A percentile compares a stretch with the other conserved stretches of the same genome.
Evolutionary conservation across 1,140 invertebrate genomes (phyloP).

Genomic region (Euura saliciscinereae): DNA sequence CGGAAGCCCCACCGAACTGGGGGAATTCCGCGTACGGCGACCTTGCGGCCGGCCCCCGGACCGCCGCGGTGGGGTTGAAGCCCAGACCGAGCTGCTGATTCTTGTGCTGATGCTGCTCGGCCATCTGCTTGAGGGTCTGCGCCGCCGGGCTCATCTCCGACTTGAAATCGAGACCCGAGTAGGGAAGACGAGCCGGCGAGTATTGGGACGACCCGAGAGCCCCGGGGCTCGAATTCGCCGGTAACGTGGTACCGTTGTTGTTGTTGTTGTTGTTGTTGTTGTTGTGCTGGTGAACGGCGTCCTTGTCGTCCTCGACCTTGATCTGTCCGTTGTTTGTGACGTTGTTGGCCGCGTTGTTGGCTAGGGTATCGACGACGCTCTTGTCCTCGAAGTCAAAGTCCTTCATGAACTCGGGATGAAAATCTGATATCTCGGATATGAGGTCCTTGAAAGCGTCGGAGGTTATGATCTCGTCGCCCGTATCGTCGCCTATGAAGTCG

Average conservation of each 20-base stretch:
- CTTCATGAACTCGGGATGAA: constrained; percentile 82
- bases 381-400: constrained; percentile 80
- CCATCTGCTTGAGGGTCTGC: constrained; percentile 94
- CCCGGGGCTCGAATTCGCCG: constrained; percentile 46
- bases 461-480: constrained; percentile 78
- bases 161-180: constrained; percentile 63
- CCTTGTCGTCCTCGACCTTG: constrained; percentile 56
- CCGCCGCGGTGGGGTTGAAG: constrained; percentile 48
- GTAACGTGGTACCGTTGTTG: constrained; percentile 31
- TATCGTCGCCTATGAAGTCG: constrained; percentile 81
- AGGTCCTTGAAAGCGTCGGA: constrained; percentile 87
- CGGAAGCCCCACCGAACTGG: constrained; percentile 50
- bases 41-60: constrained; percentile 52
- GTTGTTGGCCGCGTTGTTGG: constrained; percentile 44
- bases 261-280: constrained; percentile 28
- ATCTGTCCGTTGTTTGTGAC: constrained; percentile 51
- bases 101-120: constrained; percentile 93
- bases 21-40: constrained; percentile 61
- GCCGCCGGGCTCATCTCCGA: constrained; percentile 85
- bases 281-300: constrained; percentile 44
- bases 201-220: constrained; percentile 52
- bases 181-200: constrained; percentile 55
- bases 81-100: constrained; percentile 61
- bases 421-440: constrained; percentile 85
- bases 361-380: constrained; percentile 44